A percentile compares a stretch with the other conserved stretches of the same genome.
phyloP scores from a whole-genome alignment of 2,113 vertebrate genomes.

The Haemorhous mexicanus region DNA sequence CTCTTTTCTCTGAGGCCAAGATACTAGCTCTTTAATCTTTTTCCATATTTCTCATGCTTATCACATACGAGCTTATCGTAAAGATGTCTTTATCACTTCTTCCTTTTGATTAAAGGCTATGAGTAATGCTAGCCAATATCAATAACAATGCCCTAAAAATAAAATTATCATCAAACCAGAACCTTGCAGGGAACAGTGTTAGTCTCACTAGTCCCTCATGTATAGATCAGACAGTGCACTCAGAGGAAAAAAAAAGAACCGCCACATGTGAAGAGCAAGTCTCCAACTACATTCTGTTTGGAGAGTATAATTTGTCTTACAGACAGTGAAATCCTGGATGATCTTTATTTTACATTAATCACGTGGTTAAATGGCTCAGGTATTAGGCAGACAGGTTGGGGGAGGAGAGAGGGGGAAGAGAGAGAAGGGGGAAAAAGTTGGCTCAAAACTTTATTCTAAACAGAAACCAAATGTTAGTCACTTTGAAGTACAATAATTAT shows the following conservation, averaged over 20 bases:
- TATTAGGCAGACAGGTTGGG: not conserved
- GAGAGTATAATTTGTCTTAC: not conserved
- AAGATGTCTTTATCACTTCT: slow-evolving; percentile 59
- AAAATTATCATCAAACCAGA: slow-evolving; percentile 13
- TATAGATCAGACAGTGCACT: not conserved
- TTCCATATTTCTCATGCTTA: slow-evolving; percentile 70
- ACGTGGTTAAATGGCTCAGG: not conserved
- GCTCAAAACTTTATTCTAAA: not conserved
- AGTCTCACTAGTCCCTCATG: not conserved
- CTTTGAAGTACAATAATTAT: not conserved
- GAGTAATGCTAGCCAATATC: slow-evolving; percentile 38
- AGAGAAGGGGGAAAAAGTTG: not conserved
- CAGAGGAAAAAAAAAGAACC: not conserved
- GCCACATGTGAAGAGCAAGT: not conserved
- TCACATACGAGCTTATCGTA: not conserved
- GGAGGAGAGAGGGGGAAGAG: not conserved
- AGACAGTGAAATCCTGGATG: not conserved
- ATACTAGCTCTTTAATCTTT: slow-evolving; percentile 69
- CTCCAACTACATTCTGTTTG: not conserved
- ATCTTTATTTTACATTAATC: slow-evolving; percentile 11
- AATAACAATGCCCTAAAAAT: slow-evolving; percentile 33
- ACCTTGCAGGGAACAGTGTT: not conserved
- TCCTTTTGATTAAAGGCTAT: slow-evolving; percentile 56
- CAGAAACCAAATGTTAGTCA: slow-evolving; percentile 14
- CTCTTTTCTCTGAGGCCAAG: slow-evolving; percentile 58